Evolutionary conservation across 2,888 invertebrate species (phyloP), one percentile per base, ranked within the genome.

Genomic region (Limnephilus marmoratus): DNA sequence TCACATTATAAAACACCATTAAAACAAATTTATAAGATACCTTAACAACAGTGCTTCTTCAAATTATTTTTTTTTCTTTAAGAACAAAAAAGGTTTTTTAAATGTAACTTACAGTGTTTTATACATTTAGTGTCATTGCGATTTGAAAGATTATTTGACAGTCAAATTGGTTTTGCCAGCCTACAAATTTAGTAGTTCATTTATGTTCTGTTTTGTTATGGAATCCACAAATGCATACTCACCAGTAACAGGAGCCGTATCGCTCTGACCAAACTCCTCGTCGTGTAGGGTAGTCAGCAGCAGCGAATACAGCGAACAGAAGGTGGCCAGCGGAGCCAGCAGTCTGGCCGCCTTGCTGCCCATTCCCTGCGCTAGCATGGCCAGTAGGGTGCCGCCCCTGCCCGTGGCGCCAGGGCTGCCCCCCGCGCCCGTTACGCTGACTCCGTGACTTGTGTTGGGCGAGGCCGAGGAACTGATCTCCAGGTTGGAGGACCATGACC

Each of bases 231-330:
- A 53, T 2, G 68, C 24, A 24, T 0, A 68, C 68, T 90, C 83
- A 93, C 93, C 92, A 81, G 92, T 92, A 31, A 93, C 91, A 13
- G 91, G 81, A 93, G 93, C 90, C 53, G 95, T 95, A 12, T 96
- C 96, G 90, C 96, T 96, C 81, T 95, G 95, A 89, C 97, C 97
- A 95, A 99, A 98, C 95, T 99, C 99, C 0, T 97, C 97, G 94
- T 99, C 99, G 94, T 99, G 98, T 49, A 99, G 95, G 0, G 98
- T 98, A 0, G 98, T 97, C 89, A 99, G 97, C 5, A 98, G 96
- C 81, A 98, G 96, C 85, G 98, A 97, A 94, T 98, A 98, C 0
- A 98, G 95, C 2, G 98, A 97, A 94, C 98, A 98, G 95, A 99
- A 99, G 1, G 98, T 97, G 0, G 98, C 98, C 80, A 99, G 94